phyloP scores from a whole-genome alignment of 2,113 vertebrate species.

The Seriola dumerili region DNA sequence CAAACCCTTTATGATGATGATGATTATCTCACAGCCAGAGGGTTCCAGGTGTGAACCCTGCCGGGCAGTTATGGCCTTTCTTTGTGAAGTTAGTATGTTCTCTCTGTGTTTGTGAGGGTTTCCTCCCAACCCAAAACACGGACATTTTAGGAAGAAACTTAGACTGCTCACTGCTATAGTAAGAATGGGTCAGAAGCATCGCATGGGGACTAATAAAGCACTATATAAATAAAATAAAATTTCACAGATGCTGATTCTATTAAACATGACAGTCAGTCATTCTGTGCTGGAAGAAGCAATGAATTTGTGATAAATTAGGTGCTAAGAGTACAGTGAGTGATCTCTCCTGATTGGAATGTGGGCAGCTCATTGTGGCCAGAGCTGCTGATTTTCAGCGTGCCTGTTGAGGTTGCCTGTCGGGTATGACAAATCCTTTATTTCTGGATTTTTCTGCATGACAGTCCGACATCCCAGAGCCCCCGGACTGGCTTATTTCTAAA shows the following conservation, averaged over 20 bases:
- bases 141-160: background rate
- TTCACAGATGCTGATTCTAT: constrained; percentile 47
- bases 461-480: constrained; percentile 36
- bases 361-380: constrained; percentile 46
- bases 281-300: constrained; percentile 31
- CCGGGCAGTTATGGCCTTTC: background rate
- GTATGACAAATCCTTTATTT: constrained; percentile 52
- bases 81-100: background rate
- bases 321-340: constrained; percentile 50
- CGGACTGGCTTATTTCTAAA: constrained; percentile 52
- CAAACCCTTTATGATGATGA: background rate
- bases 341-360: constrained; percentile 67
- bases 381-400: constrained; percentile 43
- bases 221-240: constrained; percentile 16
- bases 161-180: constrained; percentile 4
- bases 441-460: constrained; percentile 49
- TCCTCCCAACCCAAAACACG: background rate
- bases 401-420: constrained; percentile 37
- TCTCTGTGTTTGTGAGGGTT: background rate
- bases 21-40: background rate
- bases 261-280: constrained; percentile 20
- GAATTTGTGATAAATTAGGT: constrained; percentile 46
- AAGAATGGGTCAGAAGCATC: background rate
- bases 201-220: constrained; percentile 20
- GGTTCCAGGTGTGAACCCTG: background rate